Base-by-base conservation (phyloP, 2,113 vertebrate species). In the Cairina moschata region DNA sequence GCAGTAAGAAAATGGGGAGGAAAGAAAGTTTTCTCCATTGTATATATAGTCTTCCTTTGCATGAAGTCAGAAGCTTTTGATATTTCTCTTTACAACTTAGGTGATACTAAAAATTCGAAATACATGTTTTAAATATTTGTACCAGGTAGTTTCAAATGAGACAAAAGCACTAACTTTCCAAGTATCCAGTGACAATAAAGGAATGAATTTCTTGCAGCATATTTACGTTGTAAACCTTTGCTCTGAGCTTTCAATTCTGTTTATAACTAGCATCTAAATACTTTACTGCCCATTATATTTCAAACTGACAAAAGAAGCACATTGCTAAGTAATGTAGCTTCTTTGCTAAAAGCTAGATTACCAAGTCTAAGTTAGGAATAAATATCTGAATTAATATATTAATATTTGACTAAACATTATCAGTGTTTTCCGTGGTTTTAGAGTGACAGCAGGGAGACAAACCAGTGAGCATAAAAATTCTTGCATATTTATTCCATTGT, bases 331-430 rank as follows among this genome's bases (percentile, higher is more conserved):
- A 90, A 87, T 28, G n/a, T 28, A 83, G 40, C 73, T 67, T 65
- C 87, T 71, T 69, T 67, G 48, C 54, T 93, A 90, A 94, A 93
- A 97, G 81, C 71, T 59, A 79, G 68, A 91, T 68, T 55, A 76
- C 17, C 80, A 93, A 88, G 93, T 31, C 84, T 62, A 93, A 97
- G 40, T 66, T 80, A 83, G 73, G 29, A 21, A 92, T 94, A 82
- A 86, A 74, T 79, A 58, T 87, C 6, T 42, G 69, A 96, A 91
- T 66, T 58, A 31, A 81, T 59, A 93, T 95, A 86, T 92, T 97
- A 96, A 93, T 95, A 97, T 95, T 95, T 95, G 80, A 92, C 72
- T 92, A 63, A 95, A 86, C 54, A 87, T 85, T 85, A 63, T 84
- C 65, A 91, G 50, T 83, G 73, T 91, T 96, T 96, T 92, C 90